Evolutionary conservation across 2,888 invertebrate genomes (phyloP), one percentile per base, ranked within the genome.

Genomic region (Archips crataeganus): DNA sequence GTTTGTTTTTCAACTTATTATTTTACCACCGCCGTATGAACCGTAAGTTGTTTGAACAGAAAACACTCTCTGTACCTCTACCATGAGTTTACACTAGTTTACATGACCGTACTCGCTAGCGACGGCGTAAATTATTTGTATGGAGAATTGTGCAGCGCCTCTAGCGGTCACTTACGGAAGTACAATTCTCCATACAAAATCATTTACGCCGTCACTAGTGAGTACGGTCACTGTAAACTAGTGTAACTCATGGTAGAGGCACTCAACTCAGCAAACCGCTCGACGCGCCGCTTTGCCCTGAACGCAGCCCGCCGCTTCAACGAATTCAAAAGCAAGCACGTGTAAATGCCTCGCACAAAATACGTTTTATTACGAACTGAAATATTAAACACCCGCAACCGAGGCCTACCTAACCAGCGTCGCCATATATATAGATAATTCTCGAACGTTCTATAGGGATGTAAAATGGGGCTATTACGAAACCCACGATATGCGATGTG

Each of bases 331-430:
- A 60, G 68, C 68, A 45, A 34, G 47, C 39, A 45, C 45, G 59
- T 59, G 68, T 68, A 60, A 60, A 68, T 47, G 47, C 47, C 15
- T 34, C 68, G 13, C 34, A 68, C 68, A 68, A 60, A 60, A 57
- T 70, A 57, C 51, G 70, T 70, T 64, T 59, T 71, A 64, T 34
- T 57, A 64, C 54, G 34, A 65, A 57, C 64, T 71, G 57, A 70
- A 70, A 71, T 71, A 11, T 47, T 57, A 54, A 34, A 8, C 32
- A 11, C 34, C 45, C 42, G 15, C 13, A 57, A 65, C 61, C 61
- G 65, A n/a, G 15, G 49, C n/a, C 36, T 49, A 51, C 49, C 36
- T 54, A 49, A 65, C 36, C 36, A 54, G 65, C 65, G 39, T 32
- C 36, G 65, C 5, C 11, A 57, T 3, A 6, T 3, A 6, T 36